Conservation (phyloP, 35 echinoderm and acorn worm species). For the Heliocidaris tuberculata region DNA sequence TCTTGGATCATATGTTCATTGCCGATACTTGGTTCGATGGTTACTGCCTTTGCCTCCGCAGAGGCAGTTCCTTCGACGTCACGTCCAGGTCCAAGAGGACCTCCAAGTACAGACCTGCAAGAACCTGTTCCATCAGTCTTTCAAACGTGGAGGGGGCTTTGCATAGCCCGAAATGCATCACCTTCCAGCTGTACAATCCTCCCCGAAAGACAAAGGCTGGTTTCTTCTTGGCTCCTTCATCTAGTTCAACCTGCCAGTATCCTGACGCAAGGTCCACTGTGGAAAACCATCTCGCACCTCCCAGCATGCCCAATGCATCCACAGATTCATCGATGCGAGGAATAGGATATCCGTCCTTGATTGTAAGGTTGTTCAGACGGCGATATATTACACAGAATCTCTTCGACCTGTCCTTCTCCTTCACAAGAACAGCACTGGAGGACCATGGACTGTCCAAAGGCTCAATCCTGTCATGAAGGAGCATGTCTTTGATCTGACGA, state of each 20-base stretch:
- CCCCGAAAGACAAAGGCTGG: conserved; percentile 17
- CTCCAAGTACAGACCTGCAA: conserved; percentile 46
- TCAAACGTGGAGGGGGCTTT: conserved; percentile 64
- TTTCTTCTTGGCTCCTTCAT: conserved; percentile 52
- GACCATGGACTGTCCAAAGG: conserved; percentile 62
- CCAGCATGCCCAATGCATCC: conserved; percentile 42
- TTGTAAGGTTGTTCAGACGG: conserved; percentile 17
- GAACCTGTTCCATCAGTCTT: conserved; percentile 36
- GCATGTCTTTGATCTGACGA: conserved; percentile 21
- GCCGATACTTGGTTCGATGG: neutral
- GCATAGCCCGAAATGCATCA: conserved; percentile 49
- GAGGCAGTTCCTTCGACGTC: neutral
- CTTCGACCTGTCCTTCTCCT: conserved; percentile 66
- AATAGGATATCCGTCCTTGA: conserved; percentile 61
- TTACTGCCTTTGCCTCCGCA: neutral
- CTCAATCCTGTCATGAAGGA: conserved; percentile 35
- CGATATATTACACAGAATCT: conserved; percentile 72
- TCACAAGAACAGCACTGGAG: conserved; percentile 57
- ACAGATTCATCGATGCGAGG: conserved; percentile 62
- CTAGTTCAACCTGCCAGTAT: too few species aligned
- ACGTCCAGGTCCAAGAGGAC: neutral
- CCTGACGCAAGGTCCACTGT: too few species aligned
- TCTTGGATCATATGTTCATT: neutral
- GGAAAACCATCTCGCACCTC: conserved; percentile 41
- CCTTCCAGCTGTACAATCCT: conserved; percentile 14